phyloP scores from a whole-genome alignment of 2,113 vertebrate species.

The Xiphias gladius region DNA sequence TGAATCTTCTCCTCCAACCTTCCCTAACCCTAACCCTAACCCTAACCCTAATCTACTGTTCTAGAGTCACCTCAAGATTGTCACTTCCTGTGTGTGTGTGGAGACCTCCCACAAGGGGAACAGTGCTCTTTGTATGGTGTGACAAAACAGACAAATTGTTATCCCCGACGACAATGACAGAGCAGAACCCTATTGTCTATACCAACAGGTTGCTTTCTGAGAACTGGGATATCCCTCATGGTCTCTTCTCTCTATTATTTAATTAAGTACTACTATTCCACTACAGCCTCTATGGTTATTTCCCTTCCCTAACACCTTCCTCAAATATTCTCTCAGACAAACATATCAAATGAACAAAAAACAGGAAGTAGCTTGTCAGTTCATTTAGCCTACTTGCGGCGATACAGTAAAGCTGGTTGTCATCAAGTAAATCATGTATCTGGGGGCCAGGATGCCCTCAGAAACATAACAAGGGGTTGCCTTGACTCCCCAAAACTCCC shows the following conservation, averaged over 20 bases:
- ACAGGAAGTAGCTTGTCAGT: conserved; percentile 31
- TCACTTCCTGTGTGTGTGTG: conserved; percentile 17
- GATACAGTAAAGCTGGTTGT: conserved; percentile 33
- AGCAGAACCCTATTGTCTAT: conserved; percentile 26
- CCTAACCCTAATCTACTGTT: background rate
- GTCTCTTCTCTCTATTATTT: background rate
- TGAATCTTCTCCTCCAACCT: conserved; percentile 1
- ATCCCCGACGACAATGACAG: conserved; percentile 35
- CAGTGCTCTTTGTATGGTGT: conserved; percentile 55
- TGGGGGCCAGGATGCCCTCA: background rate
- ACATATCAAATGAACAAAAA: background rate
- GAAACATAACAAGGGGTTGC: conserved; percentile 20
- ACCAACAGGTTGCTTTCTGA: conserved; percentile 22
- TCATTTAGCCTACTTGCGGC: background rate
- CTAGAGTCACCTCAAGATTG: conserved; percentile 10
- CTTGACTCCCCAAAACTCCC: conserved; percentile 58
- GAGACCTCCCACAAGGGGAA: conserved; percentile 22
- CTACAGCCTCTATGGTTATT: background rate
- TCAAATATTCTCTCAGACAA: background rate
- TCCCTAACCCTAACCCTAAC: too few species aligned
- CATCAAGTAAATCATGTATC: conserved; percentile 72
- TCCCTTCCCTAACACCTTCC: background rate
- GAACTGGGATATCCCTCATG: conserved; percentile 2
- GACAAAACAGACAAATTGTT: conserved; percentile 47
- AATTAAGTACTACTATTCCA: background rate